Evolutionary conservation across 64 coral and sea anemone genomes (phyloP).

Genomic region (Cladopsammia gracilis): DNA sequence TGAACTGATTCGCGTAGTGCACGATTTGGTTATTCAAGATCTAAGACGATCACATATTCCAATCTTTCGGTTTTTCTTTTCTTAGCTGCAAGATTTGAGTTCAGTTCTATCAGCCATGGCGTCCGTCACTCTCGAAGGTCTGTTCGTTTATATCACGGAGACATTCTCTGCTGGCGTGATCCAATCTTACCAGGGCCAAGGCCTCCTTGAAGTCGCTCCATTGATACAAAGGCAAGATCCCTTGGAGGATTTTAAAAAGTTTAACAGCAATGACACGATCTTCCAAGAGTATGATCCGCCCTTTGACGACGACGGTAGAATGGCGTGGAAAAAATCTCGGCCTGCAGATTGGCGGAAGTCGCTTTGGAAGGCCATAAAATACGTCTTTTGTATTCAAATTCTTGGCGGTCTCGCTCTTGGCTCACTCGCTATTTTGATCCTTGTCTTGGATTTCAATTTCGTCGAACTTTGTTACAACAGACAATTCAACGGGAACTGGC

Average conservation of each 20-base stretch:
- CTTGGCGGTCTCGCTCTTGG: conserved; percentile 51
- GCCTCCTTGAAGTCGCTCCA: neutral
- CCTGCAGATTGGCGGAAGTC: conserved; percentile 19
- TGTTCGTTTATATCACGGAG: conserved; percentile 10
- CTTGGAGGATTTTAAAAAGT: conserved; percentile 68
- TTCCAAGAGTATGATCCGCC: conserved; percentile 79
- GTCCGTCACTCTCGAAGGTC: neutral
- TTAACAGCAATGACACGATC: conserved; percentile 68
- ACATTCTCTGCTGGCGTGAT: neutral
- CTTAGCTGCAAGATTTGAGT: neutral
- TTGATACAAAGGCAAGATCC: conserved; percentile 5
- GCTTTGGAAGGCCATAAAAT: conserved; percentile 25
- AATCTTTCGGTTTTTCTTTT: neutral
- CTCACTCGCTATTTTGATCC: conserved; percentile 43
- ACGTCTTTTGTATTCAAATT: conserved; percentile 27
- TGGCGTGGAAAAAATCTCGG: conserved; percentile 41
- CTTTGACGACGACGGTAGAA: conserved; percentile 1
- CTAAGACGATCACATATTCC: too few relatives aligned
- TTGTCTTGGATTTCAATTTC: conserved; percentile 72
- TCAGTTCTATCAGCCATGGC: neutral
- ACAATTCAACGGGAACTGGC: conserved; percentile 49
- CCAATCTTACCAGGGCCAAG: neutral
- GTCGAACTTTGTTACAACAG: conserved; percentile 65
- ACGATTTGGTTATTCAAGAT: too few relatives aligned
- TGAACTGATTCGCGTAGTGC: too few relatives aligned